These are phyloP conservation scores for Trichogramma pretiosum DNA, from an alignment of 1,140 invertebrate genomes.

Conservation along the genomic window DNA sequence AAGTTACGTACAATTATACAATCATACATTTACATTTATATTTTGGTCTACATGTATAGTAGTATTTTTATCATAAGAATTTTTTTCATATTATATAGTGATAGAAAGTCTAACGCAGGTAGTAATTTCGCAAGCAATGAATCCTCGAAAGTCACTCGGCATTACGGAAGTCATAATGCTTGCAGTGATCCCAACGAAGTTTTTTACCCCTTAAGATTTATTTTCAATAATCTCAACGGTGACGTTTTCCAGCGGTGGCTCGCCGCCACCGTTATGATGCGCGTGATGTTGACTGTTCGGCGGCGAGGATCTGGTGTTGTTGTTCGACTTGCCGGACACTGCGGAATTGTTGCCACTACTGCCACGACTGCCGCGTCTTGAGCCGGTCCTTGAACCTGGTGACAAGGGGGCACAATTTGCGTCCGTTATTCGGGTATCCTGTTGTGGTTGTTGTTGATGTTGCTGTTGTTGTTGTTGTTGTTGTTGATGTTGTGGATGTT, in stretches of 20 bases:
- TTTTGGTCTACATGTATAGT: slow-evolving; percentile 1
- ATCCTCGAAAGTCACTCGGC: neutral
- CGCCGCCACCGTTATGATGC: slow-evolving; percentile 25
- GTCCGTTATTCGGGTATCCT: slow-evolving; percentile 34
- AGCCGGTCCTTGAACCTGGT: slow-evolving; percentile 58
- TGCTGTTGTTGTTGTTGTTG: too few relatives aligned
- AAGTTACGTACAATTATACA: too few relatives aligned
- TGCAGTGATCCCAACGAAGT: neutral
- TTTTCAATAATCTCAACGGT: slow-evolving; percentile 50
- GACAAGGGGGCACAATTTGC: slow-evolving; percentile 36
- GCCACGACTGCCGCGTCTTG: slow-evolving; percentile 55
- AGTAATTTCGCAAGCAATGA: neutral
- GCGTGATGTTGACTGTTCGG: slow-evolving; percentile 26
- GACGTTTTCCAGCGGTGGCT: slow-evolving; percentile 49
- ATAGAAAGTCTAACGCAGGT: neutral
- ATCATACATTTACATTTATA: too few relatives aligned
- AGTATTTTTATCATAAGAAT: neutral
- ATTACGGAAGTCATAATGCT: neutral
- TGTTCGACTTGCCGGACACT: slow-evolving; percentile 43
- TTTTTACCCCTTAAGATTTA: slow-evolving; percentile 31
- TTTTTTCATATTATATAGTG: neutral
- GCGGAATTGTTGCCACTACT: slow-evolving; percentile 58
- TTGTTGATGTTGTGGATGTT: too few relatives aligned
- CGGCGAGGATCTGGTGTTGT: slow-evolving; percentile 40
- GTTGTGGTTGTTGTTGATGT: too few relatives aligned